Base-by-base conservation (phyloP, 92 coral and sea anemone genomes). In the Anthopleura xanthogrammica region DNA sequence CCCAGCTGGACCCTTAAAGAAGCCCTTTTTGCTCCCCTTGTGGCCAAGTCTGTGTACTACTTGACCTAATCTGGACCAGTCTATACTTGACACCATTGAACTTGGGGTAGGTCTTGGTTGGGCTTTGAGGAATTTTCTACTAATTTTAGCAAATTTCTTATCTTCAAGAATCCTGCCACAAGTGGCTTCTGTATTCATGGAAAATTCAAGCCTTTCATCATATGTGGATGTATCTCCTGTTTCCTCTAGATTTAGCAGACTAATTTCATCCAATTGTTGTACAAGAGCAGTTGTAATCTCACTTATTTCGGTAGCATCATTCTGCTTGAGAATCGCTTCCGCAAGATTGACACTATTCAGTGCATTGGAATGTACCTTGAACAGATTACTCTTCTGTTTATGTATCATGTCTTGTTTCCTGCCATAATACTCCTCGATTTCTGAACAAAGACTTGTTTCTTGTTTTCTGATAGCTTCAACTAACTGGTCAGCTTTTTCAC, bases 1-100 rank as follows among this genome's bases (percentile, higher is more conserved):
- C 41, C 95, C 92, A 19, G 95, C 95, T 12, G 98, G 98, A 81
- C 92, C 88, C 79, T 91, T 94, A 83, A 94, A 94, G 71, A 86
- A 86, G 12, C 95, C 98, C 83, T 79, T 85, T 40, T 85, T 89
- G 41, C 92, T 82, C 0, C 98, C 98, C 77, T 89, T 94, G 60
- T 81, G 95, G 41, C 98, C 98, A 85, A 93, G 83, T 78, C 90
- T 94, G 85, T 91, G 90, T 52, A 94, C 55, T 40, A 91, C 92
- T 56, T 83, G 85, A 1, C 98, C 98, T 20, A 90, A 80, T 64
- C 79, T 72, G 65, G 87, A 85, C 79, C 91, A 60, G 71, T 94
- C 89, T 50, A 85, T 39, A 40, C 24, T 52, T 3, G 68, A 76
- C 12, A 78, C 48, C 19, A 68, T 62, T 9, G 75, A 29, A 29